Evolutionary conservation across 2,888 invertebrate genomes (phyloP).

Genomic region (Pilophorus perplexus): DNA sequence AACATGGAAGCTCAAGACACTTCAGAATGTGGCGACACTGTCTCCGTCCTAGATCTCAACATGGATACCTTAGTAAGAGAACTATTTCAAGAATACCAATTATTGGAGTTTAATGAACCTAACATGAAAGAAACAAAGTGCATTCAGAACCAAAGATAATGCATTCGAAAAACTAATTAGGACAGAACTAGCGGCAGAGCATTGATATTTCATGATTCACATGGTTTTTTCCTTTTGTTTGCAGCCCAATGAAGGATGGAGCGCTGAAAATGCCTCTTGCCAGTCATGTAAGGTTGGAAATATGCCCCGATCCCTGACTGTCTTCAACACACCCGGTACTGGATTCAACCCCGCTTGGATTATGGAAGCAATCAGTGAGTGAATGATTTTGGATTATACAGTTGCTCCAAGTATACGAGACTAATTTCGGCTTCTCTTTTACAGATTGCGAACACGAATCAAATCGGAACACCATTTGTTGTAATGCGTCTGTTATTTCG

Average conservation of each 20-base stretch:
- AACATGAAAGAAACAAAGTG: too few relatives aligned
- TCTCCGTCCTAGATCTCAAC: slow-evolving; percentile 56
- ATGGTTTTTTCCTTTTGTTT: neutral
- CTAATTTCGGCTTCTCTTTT: neutral
- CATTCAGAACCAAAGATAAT: too few relatives aligned
- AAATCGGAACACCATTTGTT: slow-evolving; percentile 42
- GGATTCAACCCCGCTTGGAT: slow-evolving; percentile 51
- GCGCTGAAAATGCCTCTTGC: slow-evolving; percentile 24
- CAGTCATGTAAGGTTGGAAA: slow-evolving; percentile 22
- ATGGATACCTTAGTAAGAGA: slow-evolving; percentile 39
- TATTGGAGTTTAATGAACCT: neutral
- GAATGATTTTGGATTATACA: too few relatives aligned
- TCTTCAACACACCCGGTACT: slow-evolving; percentile 59
- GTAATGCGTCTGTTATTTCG: slow-evolving; percentile 41
- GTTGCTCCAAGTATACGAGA: too few relatives aligned
- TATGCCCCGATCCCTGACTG: slow-evolving; percentile 62
- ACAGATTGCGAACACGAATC: slow-evolving; percentile 40
- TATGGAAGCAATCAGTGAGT: slow-evolving; percentile 49
- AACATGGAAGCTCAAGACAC: slow-evolving; percentile 53
- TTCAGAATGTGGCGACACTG: slow-evolving; percentile 63
- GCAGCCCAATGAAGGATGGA: slow-evolving; percentile 29
- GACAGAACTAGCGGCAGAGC: too few relatives aligned
- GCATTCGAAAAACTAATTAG: too few relatives aligned
- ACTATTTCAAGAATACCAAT: neutral
- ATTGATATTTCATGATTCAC: neutral